A percentile compares a stretch with the other conserved stretches of the same genome.
phyloP scores from a whole-genome alignment of 2,113 vertebrate species.

The Rhagologus leucostigma region DNA sequence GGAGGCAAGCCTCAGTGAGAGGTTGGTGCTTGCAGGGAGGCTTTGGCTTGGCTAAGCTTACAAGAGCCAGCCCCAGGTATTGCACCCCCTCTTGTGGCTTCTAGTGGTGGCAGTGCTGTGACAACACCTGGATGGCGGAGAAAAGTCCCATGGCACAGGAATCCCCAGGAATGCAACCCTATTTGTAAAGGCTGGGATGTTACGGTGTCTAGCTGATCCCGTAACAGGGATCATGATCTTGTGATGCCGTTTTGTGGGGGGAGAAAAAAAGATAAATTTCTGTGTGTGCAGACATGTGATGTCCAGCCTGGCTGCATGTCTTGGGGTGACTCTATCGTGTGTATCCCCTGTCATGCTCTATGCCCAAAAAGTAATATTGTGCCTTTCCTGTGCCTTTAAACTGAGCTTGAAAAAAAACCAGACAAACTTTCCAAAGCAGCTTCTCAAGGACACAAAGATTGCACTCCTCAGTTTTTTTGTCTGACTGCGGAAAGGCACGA shows the following conservation, averaged over 20 bases:
- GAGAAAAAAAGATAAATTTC: not conserved
- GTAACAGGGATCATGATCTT: accelerated
- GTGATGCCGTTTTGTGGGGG: not conserved
- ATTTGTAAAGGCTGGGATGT: not conserved
- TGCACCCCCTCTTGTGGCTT: not conserved
- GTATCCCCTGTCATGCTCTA: no score
- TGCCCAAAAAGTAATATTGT: no score
- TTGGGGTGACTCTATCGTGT: no score
- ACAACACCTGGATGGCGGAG: accelerated
- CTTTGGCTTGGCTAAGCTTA: not conserved
- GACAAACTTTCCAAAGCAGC: no score
- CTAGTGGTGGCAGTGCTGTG: not conserved
- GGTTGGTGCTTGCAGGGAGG: not conserved
- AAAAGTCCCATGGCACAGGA: not conserved
- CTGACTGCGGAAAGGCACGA: no score
- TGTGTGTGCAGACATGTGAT: not conserved
- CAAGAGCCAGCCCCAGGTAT: not conserved
- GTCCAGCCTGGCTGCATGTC: not conserved
- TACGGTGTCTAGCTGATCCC: accelerated
- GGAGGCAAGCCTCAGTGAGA: not conserved
- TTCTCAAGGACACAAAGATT: no score
- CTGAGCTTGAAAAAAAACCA: no score
- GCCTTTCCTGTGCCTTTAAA: no score
- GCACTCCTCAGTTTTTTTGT: no score
- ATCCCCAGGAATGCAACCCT: not conserved